phyloP scores from a whole-genome alignment of 2,888 invertebrate genomes.

The Pheosia gnoma region DNA sequence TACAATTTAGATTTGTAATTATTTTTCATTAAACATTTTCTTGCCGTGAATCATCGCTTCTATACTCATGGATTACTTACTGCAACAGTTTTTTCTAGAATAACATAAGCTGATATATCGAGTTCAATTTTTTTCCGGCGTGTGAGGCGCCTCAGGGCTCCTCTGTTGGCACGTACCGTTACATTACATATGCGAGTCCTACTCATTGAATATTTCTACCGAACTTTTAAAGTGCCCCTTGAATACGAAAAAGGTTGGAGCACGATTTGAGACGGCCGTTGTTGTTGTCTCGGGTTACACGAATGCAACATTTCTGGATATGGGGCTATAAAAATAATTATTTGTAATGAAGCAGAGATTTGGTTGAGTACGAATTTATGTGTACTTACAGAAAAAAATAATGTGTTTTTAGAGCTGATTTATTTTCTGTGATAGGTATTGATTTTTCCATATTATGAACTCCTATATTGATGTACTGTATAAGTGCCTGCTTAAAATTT shows the following conservation, averaged over 20 bases:
- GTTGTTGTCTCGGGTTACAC: slow-evolving; percentile 14
- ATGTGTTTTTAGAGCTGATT: not conserved
- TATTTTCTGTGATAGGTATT: too few relatives aligned
- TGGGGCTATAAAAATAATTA: slow-evolving; percentile 30
- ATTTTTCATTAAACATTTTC: too few relatives aligned
- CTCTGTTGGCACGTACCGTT: slow-evolving; percentile 43
- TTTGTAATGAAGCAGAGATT: slow-evolving; percentile 12
- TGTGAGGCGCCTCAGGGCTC: slow-evolving; percentile 13
- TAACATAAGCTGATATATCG: slow-evolving; percentile 11
- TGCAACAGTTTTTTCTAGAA: slow-evolving; percentile 8
- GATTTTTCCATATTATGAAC: too few relatives aligned
- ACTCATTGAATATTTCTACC: slow-evolving; percentile 54
- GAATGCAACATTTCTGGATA: not conserved
- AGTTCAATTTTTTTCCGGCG: slow-evolving; percentile 20
- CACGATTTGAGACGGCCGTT: slow-evolving; percentile 29
- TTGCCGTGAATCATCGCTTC: too few relatives aligned
- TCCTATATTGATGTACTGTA: too few relatives aligned
- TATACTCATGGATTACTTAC: not conserved
- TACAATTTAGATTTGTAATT: too few relatives aligned
- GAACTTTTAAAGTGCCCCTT: slow-evolving; percentile 54
- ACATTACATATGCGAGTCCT: slow-evolving; percentile 29
- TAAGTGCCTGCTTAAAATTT: too few relatives aligned
- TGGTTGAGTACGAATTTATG: not conserved
- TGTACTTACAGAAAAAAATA: not conserved
- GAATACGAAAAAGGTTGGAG: slow-evolving; percentile 53